Conservation (phyloP, 1,140 invertebrate genomes). For the Leptoteleia sp. region DNA sequence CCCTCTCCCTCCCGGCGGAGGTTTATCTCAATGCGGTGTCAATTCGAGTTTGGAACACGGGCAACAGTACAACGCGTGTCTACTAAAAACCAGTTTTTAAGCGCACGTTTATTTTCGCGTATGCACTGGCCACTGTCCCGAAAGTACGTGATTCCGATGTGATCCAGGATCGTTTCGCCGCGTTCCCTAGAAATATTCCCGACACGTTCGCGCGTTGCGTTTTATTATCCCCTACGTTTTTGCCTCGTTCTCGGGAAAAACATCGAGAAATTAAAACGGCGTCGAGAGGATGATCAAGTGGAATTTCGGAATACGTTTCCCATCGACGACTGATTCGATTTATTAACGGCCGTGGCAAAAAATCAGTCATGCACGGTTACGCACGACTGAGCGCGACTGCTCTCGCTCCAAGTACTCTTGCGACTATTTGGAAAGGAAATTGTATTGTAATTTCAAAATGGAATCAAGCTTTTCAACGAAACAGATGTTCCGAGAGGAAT, state of each 20-base stretch:
- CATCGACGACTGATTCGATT: constrained; percentile 19
- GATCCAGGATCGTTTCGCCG: constrained; percentile 38
- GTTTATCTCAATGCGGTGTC: constrained; percentile 77
- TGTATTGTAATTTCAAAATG: not conserved
- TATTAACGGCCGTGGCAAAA: constrained; percentile 25
- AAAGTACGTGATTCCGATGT: constrained; percentile 63
- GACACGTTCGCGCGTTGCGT: constrained; percentile 48
- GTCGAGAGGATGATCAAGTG: constrained; percentile 46
- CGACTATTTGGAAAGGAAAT: not conserved
- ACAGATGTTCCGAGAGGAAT: too few relatives aligned
- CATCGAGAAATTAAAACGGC: constrained; percentile 45
- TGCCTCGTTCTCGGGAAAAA: constrained; percentile 23
- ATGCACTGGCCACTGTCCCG: constrained; percentile 56
- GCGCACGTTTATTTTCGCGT: constrained; percentile 74
- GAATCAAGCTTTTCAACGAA: not conserved
- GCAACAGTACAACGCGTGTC: constrained; percentile 77
- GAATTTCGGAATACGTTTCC: constrained; percentile 31
- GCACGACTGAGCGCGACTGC: constrained; percentile 9
- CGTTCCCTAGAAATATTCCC: constrained; percentile 54
- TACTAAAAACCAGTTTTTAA: constrained; percentile 80
- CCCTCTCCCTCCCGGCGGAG: constrained; percentile 47
- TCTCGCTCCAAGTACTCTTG: not conserved
- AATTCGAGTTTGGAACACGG: constrained; percentile 79
- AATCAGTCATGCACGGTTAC: constrained; percentile 24
- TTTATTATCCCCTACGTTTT: constrained; percentile 51